These are phyloP conservation scores for Diarsia brunnea DNA, from an alignment of 2,888 invertebrate genomes.

Conservation along the genomic window DNA sequence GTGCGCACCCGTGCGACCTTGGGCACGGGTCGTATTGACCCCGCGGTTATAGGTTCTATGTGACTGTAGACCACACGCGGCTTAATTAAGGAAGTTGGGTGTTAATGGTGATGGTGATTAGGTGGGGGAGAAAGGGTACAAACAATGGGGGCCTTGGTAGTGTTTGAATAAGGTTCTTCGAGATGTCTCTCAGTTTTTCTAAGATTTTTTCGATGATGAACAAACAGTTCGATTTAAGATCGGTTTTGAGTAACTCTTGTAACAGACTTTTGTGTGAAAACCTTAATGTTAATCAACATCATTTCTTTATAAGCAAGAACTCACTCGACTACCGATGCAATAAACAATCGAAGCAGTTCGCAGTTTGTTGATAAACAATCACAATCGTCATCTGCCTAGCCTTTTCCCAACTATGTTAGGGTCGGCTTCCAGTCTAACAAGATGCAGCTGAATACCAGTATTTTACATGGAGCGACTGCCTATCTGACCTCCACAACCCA, in stretches of 20 bases:
- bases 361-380: not conserved
- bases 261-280: not conserved
- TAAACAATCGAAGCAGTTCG: not conserved
- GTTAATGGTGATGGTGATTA: not conserved
- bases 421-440: no score
- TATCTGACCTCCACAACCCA: no score
- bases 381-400: no score
- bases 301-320: not conserved
- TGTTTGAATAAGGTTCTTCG: not conserved
- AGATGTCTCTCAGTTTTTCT: not conserved
- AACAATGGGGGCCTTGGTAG: not conserved
- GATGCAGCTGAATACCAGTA: no score
- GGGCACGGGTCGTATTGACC: slow-evolving; percentile 51
- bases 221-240: no score
- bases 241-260: not conserved
- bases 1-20: slow-evolving; percentile 51
- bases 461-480: no score
- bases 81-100: slow-evolving; percentile 47
- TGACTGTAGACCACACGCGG: slow-evolving; percentile 41
- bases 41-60: slow-evolving; percentile 59
- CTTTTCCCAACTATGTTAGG: no score
- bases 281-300: not conserved
- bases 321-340: no score
- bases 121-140: slow-evolving; percentile 2
- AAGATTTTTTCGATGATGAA: not conserved